A percentile compares a stretch with the other conserved stretches of the same genome.
These are phyloP conservation scores for Peromyscus leucopus DNA, from an alignment of 2,113 vertebrate species.

Conservation along the genomic window DNA sequence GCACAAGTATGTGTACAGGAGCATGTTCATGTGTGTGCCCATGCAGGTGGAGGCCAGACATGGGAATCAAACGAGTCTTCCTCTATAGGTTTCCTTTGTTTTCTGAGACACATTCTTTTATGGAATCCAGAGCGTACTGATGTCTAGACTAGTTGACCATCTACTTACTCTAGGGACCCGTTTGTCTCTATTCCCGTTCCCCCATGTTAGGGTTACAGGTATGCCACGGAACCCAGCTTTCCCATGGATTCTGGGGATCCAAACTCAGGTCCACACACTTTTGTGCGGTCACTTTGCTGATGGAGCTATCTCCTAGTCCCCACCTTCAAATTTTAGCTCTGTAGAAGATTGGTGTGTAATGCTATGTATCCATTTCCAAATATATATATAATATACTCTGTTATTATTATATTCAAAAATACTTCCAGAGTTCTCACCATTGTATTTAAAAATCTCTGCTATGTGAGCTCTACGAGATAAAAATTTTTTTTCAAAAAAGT, in stretches of 20 bases:
- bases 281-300: too few relatives aligned
- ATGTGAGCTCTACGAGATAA: not conserved
- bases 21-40: not conserved
- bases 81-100: not conserved
- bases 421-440: not conserved
- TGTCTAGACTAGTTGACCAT: too few relatives aligned
- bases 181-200: not conserved
- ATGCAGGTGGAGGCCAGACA: not conserved
- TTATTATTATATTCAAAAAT: not conserved
- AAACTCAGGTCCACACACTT: not conserved
- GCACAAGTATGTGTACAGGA: not conserved
- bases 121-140: not conserved
- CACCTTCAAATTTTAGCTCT: not conserved
- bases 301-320: not conserved
- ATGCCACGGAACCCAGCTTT: not conserved
- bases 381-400: not conserved
- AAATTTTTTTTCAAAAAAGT: conserved; percentile 18
- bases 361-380: not conserved
- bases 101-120: not conserved
- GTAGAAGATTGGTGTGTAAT: not conserved
- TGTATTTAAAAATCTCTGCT: not conserved
- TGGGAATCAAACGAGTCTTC: too few relatives aligned
- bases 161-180: too few relatives aligned
- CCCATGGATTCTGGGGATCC: too few relatives aligned
- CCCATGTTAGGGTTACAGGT: too few relatives aligned